Evolutionary conservation across 2,113 vertebrate genomes (phyloP), one percentile per base, ranked within the genome.

Genomic region (Cathartes aura): DNA sequence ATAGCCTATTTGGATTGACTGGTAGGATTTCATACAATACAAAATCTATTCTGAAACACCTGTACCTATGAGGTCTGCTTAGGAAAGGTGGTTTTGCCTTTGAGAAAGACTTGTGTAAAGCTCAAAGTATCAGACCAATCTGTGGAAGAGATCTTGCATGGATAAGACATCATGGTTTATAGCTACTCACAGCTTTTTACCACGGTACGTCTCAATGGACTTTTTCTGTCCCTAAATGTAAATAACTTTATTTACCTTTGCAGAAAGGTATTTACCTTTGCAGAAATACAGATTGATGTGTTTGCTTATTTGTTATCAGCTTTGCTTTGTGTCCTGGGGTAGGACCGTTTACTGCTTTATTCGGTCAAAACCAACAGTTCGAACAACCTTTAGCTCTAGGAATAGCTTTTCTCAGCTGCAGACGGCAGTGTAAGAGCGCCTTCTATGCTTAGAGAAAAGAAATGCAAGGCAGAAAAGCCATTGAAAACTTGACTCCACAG

Each of bases 291-390:
- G 81, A 87, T 91, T 92, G 85, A 79, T 82, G 14, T 71, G 48
- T 92, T 96, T 97, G 60, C 72, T 96, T 93, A 60, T 91, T 95
- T 87, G 48, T 48, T 72, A 63, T 82, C n/a, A 67, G 36, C 52
- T 96, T 85, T 94, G 60, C 70, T 85, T 78, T 34, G 17, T 62
- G 50, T 42, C 26, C 78, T 88, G 60, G 32, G 30, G 15, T 62
- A 90, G 56, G 55, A 68, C 66, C 45, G 59, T 11, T 71, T 56
- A 15, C 47, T 81, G 29, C 29, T 92, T 85, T 70, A 15, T 42
- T 96, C 30, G 17, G 45, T 96, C 75, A 96, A 94, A 96, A 43
- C n/a, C 47, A 78, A 17, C 27, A 62, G 26, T 7, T 59, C 67
- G 26, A 88, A 62, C 30, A 75, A 38, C 1, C 4, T 8, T 76